These are phyloP conservation scores for Urechis unicinctus DNA, from an alignment of 2,888 invertebrate species.

Conservation along the genomic window DNA sequence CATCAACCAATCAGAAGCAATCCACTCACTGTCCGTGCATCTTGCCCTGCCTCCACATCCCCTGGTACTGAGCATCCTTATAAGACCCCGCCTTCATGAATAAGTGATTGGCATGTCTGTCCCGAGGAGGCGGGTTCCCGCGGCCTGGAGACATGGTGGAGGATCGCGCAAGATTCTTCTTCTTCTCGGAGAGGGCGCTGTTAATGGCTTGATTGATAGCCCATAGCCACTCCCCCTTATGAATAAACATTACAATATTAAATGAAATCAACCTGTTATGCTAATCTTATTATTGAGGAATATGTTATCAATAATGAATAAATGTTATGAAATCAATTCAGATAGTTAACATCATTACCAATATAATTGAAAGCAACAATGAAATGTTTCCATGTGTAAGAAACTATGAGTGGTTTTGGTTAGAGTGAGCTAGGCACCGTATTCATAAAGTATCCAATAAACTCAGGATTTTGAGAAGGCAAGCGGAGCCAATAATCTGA, in stretches of 20 bases:
- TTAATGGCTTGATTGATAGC: conserved; percentile 69
- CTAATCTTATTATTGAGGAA: too few relatives aligned
- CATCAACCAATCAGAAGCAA: background rate
- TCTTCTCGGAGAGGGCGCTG: conserved; percentile 54
- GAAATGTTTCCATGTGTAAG: too few relatives aligned
- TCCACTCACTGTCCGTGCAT: conserved; percentile 65
- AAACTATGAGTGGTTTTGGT: too few relatives aligned
- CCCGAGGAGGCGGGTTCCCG: conserved; percentile 63
- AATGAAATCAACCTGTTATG: background rate
- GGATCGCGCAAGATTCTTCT: conserved; percentile 52
- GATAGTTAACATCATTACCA: too few relatives aligned
- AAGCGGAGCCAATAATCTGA: too few relatives aligned
- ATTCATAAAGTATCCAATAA: too few relatives aligned
- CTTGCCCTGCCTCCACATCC: conserved; percentile 74
- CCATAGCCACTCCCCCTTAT: conserved; percentile 66
- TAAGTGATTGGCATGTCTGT: conserved; percentile 66
- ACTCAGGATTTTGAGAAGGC: too few relatives aligned
- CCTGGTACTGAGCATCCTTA: conserved; percentile 73
- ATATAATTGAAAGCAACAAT: too few relatives aligned
- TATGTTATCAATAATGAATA: too few relatives aligned
- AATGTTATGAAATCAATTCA: too few relatives aligned
- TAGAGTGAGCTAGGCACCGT: too few relatives aligned
- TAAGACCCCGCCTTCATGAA: conserved; percentile 68
- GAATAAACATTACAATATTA: background rate
- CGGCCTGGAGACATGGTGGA: conserved; percentile 29